These are phyloP conservation scores for Melieria picta DNA, from an alignment of 2,888 invertebrate genomes.

Conservation along the genomic window DNA sequence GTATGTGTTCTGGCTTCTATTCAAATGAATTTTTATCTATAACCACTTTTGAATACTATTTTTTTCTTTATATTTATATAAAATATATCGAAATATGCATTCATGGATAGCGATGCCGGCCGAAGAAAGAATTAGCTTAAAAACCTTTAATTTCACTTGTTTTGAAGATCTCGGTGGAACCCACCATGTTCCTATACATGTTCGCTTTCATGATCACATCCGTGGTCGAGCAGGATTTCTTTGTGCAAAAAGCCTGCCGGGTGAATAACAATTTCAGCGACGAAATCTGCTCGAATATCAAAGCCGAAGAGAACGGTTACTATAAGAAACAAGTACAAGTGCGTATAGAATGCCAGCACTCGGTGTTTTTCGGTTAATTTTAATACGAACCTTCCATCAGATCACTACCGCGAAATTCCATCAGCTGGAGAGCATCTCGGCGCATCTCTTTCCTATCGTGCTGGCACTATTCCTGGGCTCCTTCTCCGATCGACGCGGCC, in stretches of 20 bases:
- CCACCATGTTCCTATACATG: conserved; percentile 89
- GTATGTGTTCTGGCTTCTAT: too few species aligned
- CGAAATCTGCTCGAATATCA: conserved; percentile 75
- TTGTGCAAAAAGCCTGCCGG: conserved; percentile 79
- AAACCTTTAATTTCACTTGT: too few species aligned
- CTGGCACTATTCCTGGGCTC: conserved; percentile 83
- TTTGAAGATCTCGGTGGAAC: conserved; percentile 79
- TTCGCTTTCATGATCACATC: conserved; percentile 85
- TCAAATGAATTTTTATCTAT: neutral
- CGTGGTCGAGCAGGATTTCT: conserved; percentile 83
- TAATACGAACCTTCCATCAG: conserved; percentile 62
- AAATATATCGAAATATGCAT: too few species aligned
- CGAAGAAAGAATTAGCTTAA: too few species aligned
- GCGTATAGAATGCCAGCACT: conserved; percentile 38
- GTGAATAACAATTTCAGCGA: conserved; percentile 77
- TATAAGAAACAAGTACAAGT: conserved; percentile 77
- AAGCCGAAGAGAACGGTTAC: conserved; percentile 69
- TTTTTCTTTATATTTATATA: neutral
- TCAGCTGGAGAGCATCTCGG: conserved; percentile 81
- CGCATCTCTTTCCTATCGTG: conserved; percentile 78
- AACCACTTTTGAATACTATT: neutral
- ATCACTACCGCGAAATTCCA: conserved; percentile 78
- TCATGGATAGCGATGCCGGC: too few species aligned
- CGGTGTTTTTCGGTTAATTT: neutral
- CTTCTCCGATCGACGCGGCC: conserved; percentile 83